Base-by-base conservation (phyloP, 2,797 vertebrate genomes). In the Platyrinchus mystaceus region DNA sequence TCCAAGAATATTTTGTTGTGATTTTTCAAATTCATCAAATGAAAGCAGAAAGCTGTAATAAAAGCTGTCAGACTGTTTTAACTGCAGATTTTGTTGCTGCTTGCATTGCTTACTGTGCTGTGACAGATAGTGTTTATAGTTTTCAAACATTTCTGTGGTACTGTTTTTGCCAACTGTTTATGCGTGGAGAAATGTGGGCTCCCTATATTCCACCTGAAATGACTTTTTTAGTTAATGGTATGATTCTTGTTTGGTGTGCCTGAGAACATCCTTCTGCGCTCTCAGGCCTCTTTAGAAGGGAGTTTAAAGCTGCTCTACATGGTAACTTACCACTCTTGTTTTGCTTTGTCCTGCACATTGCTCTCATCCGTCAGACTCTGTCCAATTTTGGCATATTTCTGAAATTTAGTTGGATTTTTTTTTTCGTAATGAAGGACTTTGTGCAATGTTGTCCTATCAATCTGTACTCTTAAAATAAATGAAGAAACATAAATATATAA, bases 11-110 rank as follows among this genome's bases (percentile, higher is more conserved):
- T 91, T 94, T 89, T 82, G 75, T 92, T 90, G 32, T 85, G 75
- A 70, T 91, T 89, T 94, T 92, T 75, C 52, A 74, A n/a, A 85
- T 85, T 84, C 60, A 67, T 84, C 89, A 91, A 64, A 91, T 76
- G 78, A 53, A 87, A 91, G 78, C 84, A 87, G 81, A 89, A 81
- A 87, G 87, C 84, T 95, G 78, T 94, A 91, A 91, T 89, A 93
- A 94, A 95, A 96, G 87, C 94, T 94, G 95, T 93, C 93, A 91
- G 68, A 59, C 37, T 93, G 81, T 90, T 95, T 76, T 89, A 94
- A 89, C 89, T 93, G 81, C 87, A 89, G 84, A 85, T 94, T 94
- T 93, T 90, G 84, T 94, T 95, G 71, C 84, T 91, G 15, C 84
- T 95, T 95, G 34, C 55, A 28, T 94, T 96, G 83, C 86, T 96